Conservation (phyloP, 2,888 invertebrate species). For the Eurois occulta region DNA sequence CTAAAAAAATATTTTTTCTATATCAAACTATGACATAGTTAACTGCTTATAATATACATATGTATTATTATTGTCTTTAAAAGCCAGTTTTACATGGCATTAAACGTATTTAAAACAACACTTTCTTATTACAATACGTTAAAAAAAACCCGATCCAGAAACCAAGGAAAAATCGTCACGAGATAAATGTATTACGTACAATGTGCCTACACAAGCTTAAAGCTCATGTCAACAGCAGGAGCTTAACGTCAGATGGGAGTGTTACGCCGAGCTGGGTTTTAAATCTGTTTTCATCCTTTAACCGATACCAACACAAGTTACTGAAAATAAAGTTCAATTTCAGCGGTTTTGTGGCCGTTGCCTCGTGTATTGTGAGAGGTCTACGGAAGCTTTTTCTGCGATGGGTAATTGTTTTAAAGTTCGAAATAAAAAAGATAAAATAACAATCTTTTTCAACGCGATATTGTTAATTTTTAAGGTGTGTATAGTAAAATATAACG, state of each 20-base stretch:
- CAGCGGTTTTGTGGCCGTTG: background rate
- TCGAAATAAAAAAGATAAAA: background rate
- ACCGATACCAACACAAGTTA: slow-evolving; percentile 30
- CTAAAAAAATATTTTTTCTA: background rate
- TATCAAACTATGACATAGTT: background rate
- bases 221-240: slow-evolving; percentile 43
- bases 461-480: background rate
- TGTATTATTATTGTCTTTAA: background rate
- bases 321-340: slow-evolving; percentile 34
- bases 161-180: background rate
- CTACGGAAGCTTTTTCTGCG: slow-evolving; percentile 19
- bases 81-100: background rate
- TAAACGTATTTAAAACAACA: background rate
- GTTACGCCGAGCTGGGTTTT: slow-evolving; percentile 30
- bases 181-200: background rate
- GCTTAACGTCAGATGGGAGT: slow-evolving; percentile 36
- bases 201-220: slow-evolving; percentile 15
- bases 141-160: background rate
- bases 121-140: background rate
- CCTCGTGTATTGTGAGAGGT: background rate
- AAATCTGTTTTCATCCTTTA: slow-evolving; percentile 44
- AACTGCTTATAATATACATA: background rate
- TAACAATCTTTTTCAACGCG: background rate
- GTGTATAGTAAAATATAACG: background rate
- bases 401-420: background rate